phyloP scores from a whole-genome alignment of 2,113 vertebrate species.

The Anarhynchus alexandrinus region DNA sequence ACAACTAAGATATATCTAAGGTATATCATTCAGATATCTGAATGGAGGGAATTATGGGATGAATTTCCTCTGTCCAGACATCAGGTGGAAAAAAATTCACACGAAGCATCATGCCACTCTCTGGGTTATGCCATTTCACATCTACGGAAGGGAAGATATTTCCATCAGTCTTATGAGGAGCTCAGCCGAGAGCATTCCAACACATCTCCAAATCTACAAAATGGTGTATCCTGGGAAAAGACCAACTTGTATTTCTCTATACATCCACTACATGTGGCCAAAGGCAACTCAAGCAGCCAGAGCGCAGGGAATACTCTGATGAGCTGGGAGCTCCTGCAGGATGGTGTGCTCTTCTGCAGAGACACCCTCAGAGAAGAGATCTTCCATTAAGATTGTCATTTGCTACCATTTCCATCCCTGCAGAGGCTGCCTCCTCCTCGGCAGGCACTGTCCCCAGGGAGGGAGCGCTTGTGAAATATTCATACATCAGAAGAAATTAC shows the following conservation, averaged over 20 bases:
- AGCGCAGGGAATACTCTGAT: fast-evolving
- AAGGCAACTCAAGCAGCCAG: background rate
- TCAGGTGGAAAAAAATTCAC: background rate
- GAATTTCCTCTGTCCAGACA: background rate
- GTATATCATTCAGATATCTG: fast-evolving
- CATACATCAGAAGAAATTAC: constrained; percentile 36
- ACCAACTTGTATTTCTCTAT: background rate
- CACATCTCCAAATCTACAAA: background rate
- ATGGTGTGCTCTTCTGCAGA: background rate
- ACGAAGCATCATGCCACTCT: background rate
- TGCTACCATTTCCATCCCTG: background rate
- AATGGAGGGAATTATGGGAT: background rate
- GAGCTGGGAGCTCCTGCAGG: background rate
- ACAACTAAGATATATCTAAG: too few species aligned
- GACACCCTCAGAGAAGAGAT: background rate
- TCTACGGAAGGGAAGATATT: background rate
- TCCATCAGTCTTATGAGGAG: background rate
- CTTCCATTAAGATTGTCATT: constrained; percentile 28
- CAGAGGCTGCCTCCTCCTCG: constrained; percentile 7
- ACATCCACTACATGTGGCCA: background rate
- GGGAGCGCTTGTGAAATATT: background rate
- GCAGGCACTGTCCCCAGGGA: background rate
- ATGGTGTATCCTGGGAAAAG: background rate
- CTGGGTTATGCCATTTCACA: background rate
- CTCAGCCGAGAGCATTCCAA: background rate